A percentile compares a stretch with the other conserved stretches of the same genome.
Conservation (phyloP, 2,888 invertebrate genomes). For the Dicyrtoma fusca region DNA sequence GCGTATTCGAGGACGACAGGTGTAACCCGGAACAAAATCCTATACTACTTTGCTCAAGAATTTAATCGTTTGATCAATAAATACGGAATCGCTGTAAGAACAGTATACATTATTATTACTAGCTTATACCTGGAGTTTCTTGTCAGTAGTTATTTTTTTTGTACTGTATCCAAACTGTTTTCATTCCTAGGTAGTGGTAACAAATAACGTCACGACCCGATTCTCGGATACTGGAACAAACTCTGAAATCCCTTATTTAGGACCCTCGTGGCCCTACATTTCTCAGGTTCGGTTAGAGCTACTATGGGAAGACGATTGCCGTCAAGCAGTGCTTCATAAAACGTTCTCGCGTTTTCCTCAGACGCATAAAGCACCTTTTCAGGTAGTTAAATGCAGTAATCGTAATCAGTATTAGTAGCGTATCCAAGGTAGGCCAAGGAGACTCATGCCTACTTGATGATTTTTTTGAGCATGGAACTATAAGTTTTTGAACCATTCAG, state of each 20-base stretch:
- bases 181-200: conserved; percentile 40
- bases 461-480: no score
- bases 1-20: conserved; percentile 20
- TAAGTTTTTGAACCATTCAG: no score
- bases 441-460: no score
- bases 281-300: conserved; percentile 24
- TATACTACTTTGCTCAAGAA: conserved; percentile 45
- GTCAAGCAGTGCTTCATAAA: conserved; percentile 16
- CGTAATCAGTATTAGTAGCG: no score
- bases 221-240: conserved; percentile 35
- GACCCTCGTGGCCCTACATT: conserved; percentile 40
- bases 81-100: conserved; percentile 38
- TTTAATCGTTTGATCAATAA: conserved; percentile 40
- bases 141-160: not conserved
- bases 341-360: not conserved
- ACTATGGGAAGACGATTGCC: no score
- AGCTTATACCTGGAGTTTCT: not conserved
- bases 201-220: conserved; percentile 47
- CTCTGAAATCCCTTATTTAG: conserved; percentile 45
- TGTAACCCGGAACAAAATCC: conserved; percentile 24
- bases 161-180: no score
- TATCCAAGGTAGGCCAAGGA: no score
- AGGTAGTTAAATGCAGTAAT: no score
- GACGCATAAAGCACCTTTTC: no score
- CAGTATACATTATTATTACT: no score